These are phyloP conservation scores for Gobionotothen gibberifrons DNA, from an alignment of 2,797 vertebrate species.

Conservation along the genomic window DNA sequence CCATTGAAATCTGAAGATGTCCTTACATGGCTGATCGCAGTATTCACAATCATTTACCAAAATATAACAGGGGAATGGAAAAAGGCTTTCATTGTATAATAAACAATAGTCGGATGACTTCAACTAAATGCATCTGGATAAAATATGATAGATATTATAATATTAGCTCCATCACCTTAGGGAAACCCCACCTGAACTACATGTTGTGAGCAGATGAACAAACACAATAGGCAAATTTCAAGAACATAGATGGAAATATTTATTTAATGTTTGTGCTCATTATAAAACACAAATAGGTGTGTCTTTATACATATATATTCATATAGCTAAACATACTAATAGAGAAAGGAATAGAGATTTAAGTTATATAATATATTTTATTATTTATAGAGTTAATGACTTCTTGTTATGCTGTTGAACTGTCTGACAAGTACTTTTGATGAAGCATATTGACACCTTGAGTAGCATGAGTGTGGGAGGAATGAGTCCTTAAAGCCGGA, in stretches of 20 bases:
- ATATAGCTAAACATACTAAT: too few species aligned
- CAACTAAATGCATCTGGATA: slow-evolving; percentile 19
- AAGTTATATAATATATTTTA: too few species aligned
- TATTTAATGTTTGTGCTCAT: neutral
- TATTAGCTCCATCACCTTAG: neutral
- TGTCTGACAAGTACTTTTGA: neutral
- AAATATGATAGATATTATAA: slow-evolving; percentile 16
- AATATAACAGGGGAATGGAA: slow-evolving; percentile 31
- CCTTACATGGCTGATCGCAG: neutral
- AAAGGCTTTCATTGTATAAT: slow-evolving; percentile 25
- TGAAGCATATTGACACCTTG: neutral
- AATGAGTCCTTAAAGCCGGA: too few species aligned
- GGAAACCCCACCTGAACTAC: neutral
- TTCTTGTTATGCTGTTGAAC: too few species aligned
- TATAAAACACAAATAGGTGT: neutral
- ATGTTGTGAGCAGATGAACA: neutral
- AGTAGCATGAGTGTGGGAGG: neutral
- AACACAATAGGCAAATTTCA: slow-evolving; percentile 23
- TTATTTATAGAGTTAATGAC: too few species aligned
- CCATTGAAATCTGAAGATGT: slow-evolving; percentile 5
- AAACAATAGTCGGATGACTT: slow-evolving; percentile 47
- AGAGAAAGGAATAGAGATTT: too few species aligned
- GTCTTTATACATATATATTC: neutral
- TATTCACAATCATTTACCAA: slow-evolving; percentile 21
- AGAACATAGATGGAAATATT: neutral